phyloP scores from a whole-genome alignment of 2,797 vertebrate species.

The Chelonia mydas region DNA sequence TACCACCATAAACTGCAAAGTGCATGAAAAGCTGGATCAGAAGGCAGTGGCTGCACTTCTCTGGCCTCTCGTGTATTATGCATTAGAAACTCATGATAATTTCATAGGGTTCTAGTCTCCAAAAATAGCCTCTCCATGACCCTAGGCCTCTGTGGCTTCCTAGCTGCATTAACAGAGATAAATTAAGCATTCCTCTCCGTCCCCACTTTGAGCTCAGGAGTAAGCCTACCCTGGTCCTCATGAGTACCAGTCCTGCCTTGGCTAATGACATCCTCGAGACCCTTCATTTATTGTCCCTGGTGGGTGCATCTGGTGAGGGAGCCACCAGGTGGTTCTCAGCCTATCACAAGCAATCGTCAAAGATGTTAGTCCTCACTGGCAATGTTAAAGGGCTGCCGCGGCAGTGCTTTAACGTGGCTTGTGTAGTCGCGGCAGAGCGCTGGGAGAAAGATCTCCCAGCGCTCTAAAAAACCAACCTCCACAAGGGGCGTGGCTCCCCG shows the following conservation, averaged over 20 bases:
- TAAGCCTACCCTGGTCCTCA: neutral
- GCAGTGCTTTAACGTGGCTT: too few relatives aligned
- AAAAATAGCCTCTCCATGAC: neutral
- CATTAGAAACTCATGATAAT: slow-evolving; percentile 24
- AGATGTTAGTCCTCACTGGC: too few relatives aligned
- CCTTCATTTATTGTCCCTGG: neutral
- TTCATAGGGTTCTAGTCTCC: slow-evolving; percentile 26
- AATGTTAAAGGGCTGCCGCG: too few relatives aligned
- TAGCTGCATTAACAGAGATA: neutral
- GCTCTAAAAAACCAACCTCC: too few relatives aligned
- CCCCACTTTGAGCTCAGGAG: neutral
- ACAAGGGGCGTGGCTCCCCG: too few relatives aligned
- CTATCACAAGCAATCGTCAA: neutral
- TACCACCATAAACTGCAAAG: rapidly evolving
- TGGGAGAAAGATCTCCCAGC: too few relatives aligned
- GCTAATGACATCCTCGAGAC: neutral
- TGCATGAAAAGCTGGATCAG: slow-evolving; percentile 32
- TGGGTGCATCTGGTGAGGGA: neutral
- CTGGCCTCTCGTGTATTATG: slow-evolving; percentile 31
- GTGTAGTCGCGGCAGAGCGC: too few relatives aligned
- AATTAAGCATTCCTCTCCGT: slow-evolving; percentile 4
- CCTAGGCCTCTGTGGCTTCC: neutral
- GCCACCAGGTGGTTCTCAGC: neutral
- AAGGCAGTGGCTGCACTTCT: neutral
- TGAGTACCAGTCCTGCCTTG: neutral